Conservation (phyloP, 2,888 invertebrate species). For the Mythimna ferrago region DNA sequence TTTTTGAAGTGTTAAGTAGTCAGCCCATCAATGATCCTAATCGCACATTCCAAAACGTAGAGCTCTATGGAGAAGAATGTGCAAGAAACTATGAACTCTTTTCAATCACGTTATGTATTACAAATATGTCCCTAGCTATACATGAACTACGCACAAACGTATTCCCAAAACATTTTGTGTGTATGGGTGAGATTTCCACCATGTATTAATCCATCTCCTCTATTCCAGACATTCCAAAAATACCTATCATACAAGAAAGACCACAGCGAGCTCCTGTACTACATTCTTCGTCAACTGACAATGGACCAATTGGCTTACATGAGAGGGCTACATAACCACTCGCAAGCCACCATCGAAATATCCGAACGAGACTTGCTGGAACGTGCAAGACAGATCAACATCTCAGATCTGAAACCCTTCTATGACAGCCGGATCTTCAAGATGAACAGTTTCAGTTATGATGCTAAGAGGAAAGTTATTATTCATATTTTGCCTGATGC, state of each 20-base stretch:
- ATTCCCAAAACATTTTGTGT: too few species aligned
- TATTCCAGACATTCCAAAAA: slow-evolving; percentile 96
- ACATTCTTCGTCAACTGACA: slow-evolving; percentile 97
- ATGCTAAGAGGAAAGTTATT: slow-evolving; percentile 95
- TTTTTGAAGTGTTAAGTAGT: too few species aligned
- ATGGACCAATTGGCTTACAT: slow-evolving; percentile 97
- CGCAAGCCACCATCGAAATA: slow-evolving; percentile 94
- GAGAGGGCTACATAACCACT: slow-evolving; percentile 92
- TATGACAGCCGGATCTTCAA: slow-evolving; percentile 97
- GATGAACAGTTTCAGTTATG: slow-evolving; percentile 96
- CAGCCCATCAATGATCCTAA: too few species aligned
- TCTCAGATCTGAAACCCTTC: slow-evolving; percentile 96
- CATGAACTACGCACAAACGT: too few species aligned
- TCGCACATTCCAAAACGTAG: too few species aligned
- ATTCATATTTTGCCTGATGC: slow-evolving; percentile 94
- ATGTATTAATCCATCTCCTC: neutral
- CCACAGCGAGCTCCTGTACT: slow-evolving; percentile 98
- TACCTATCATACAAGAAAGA: slow-evolving; percentile 98
- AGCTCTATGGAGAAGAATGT: too few species aligned
- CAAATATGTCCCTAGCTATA: too few species aligned
- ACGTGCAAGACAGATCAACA: slow-evolving; percentile 97
- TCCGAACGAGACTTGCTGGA: slow-evolving; percentile 92
- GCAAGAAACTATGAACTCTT: too few species aligned
- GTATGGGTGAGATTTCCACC: neutral
- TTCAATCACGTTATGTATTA: too few species aligned